Conservation (phyloP, 2,797 vertebrate species). For the Acanthopagrus latus region DNA sequence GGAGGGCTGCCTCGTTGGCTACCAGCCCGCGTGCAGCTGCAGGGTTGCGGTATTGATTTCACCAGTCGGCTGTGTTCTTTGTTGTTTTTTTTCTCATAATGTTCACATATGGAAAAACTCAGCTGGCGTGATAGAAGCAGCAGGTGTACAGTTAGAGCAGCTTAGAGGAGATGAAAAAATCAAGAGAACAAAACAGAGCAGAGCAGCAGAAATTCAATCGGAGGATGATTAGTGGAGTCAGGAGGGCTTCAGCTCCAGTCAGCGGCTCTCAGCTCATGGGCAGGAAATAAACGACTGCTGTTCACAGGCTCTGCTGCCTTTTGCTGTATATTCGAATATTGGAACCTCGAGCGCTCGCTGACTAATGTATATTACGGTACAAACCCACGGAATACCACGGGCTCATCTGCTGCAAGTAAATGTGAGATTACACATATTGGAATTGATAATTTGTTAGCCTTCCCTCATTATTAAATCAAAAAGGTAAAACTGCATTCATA, state of each 20-base stretch:
- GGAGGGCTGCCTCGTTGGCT: conserved; percentile 3
- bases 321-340: conserved; percentile 28
- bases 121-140: background rate
- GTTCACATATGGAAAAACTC: conserved; percentile 22
- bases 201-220: conserved; percentile 51
- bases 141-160: conserved; percentile 21
- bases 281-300: conserved; percentile 52
- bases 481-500: conserved; percentile 26
- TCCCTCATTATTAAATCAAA: conserved; percentile 24
- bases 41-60: conserved; percentile 37
- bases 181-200: conserved; percentile 39
- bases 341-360: conserved; percentile 21
- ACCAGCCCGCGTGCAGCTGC: conserved; percentile 3
- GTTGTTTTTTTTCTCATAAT: background rate
- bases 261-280: conserved; percentile 40
- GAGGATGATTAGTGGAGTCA: conserved; percentile 60
- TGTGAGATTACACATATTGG: conserved; percentile 9
- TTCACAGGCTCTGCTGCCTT: conserved; percentile 31
- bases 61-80: conserved; percentile 4
- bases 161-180: conserved; percentile 33
- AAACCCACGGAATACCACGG: conserved; percentile 9
- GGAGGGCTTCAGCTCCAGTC: conserved; percentile 56
- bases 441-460: conserved; percentile 18
- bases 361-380: conserved; percentile 27
- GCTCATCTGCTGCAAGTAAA: conserved; percentile 1